Evolutionary conservation across 2,888 invertebrate genomes (phyloP), one percentile per base, ranked within the genome.

Genomic region (Vannuccia rotundouncinata): DNA sequence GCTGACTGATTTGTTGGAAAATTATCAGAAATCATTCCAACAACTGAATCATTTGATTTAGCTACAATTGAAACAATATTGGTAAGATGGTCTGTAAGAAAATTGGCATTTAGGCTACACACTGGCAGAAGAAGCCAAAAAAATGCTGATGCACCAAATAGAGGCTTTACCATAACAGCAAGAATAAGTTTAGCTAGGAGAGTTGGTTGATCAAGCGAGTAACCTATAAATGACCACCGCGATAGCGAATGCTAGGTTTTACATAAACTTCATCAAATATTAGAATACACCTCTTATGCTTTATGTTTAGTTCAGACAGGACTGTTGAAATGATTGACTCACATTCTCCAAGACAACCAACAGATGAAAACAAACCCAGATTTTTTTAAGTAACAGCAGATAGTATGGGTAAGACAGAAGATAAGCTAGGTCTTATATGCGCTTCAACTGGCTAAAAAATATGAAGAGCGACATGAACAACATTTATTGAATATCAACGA

Each of bases 181-280:
- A 75, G 29, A 29, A 75, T 75, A 31, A 25, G 13, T 31, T 31
- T 75, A 31, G 75, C 75, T 5, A 29, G 75, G 13, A 2, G 5
- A 13, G 29, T 31, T 25, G 13, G 75, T 13, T 75, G 75, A 75
- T 10, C 29, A 75, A 29, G 2, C 30, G 25, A 75, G 13, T n/a
- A n/a, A n/a, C n/a, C n/a, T n/a, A n/a, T n/a, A 75, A 31, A 75
- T 75, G 75, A 22, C 31, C 31, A 31, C 75, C 75, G 28, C 75
- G 75, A 13, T 31, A 75, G 5, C 29, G 10, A 75, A 29, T 75
- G 29, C 30, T 31, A 28, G 29, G 75, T 31, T 75, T 75, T 2
- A 75, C 75, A 75, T 75, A 75, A 31, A 28, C 31, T n/a, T 75
- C 75, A 31, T 75, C 10, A 31, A 27, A 75, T 22, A 75, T 10